Evolutionary conservation across 2,113 vertebrate genomes (phyloP).

Genomic region (Phalacrocorax brasilianus): DNA sequence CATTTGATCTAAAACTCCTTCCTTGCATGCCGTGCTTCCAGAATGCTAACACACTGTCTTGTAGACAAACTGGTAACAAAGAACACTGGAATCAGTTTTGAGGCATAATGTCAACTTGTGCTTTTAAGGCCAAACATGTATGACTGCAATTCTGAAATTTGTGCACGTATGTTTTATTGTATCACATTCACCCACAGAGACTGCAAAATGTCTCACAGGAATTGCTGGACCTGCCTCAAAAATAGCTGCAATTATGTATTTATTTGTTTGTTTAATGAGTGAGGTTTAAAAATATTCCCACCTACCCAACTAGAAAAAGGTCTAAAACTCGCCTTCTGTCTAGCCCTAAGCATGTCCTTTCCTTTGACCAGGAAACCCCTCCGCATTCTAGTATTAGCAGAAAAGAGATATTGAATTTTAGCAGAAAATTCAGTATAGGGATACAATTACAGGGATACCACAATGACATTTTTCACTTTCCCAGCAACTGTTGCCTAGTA

Average conservation of each 20-base stretch:
- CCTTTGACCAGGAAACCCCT: background rate
- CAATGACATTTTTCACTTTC: background rate
- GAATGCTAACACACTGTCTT: constrained; percentile 96
- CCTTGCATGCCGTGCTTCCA: constrained; percentile 99
- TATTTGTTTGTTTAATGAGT: background rate
- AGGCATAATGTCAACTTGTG: background rate
- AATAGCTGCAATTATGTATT: background rate
- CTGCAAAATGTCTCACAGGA: background rate
- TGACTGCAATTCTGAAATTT: background rate
- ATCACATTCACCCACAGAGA: background rate
- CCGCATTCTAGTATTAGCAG: background rate
- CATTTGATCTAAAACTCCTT: constrained; percentile 95
- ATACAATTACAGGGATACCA: background rate
- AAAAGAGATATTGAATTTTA: background rate
- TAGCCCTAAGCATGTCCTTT: background rate
- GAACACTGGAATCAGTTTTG: constrained; percentile 7
- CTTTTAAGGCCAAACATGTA: background rate
- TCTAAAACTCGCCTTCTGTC: background rate
- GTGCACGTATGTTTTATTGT: background rate
- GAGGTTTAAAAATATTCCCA: background rate
- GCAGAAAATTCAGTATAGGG: background rate
- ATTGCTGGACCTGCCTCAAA: background rate
- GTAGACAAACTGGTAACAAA: constrained; percentile 88
- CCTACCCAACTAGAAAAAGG: background rate
- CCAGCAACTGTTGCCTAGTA: background rate